Conservation (phyloP, 2,113 vertebrate genomes). For the Oophaga pumilio region DNA sequence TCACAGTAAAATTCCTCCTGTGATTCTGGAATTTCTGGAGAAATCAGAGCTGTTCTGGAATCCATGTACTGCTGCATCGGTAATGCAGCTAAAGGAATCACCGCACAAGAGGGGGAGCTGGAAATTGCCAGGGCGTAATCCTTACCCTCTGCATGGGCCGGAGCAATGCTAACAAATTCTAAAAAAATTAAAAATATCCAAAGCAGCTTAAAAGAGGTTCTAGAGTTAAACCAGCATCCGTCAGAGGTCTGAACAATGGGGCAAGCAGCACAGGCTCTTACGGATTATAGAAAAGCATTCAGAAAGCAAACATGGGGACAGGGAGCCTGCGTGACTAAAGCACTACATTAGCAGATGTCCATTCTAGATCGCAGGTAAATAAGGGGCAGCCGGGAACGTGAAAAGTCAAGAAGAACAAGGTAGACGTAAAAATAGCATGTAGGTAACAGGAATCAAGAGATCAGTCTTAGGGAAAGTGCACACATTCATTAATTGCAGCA, state of each 20-base stretch:
- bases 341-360: background rate
- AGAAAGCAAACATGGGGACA: constrained; percentile 1
- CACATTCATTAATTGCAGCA: background rate
- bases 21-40: background rate
- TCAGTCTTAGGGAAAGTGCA: background rate
- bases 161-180: constrained; percentile 9
- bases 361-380: background rate
- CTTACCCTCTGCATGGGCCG: background rate
- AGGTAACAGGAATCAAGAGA: background rate
- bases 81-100: background rate
- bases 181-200: constrained; percentile 53
- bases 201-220: constrained; percentile 39
- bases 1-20: background rate
- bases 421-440: background rate
- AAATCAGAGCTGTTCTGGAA: background rate
- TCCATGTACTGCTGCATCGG: background rate
- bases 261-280: background rate
- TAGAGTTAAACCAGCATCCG: constrained; percentile 48
- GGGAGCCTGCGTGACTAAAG: background rate
- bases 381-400: background rate
- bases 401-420: background rate
- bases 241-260: constrained; percentile 32
- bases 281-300: constrained; percentile 19
- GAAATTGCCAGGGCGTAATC: constrained; percentile 21
- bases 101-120: background rate